Percentiles rank a stretch among this genome's conserved stretches.
These are phyloP conservation scores for Aethes cnicana DNA, from an alignment of 2,888 invertebrate species.

Conservation along the genomic window DNA sequence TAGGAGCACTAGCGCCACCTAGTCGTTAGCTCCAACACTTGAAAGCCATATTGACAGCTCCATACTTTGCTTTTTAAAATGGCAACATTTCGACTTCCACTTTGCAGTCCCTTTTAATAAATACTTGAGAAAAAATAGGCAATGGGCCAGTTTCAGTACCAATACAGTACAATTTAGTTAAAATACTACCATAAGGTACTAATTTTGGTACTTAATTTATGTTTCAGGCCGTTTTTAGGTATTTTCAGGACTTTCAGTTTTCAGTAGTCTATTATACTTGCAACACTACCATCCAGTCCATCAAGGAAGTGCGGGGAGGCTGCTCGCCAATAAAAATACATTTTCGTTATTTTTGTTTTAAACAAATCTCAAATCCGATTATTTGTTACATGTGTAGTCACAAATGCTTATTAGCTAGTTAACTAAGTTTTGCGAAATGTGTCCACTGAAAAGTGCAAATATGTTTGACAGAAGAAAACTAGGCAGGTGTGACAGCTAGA, in stretches of 20 bases:
- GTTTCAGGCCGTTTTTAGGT: background rate
- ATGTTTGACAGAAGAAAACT: conserved; percentile 48
- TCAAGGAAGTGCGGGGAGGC: conserved; percentile 67
- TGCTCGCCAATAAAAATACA: conserved; percentile 58
- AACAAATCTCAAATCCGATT: conserved; percentile 56
- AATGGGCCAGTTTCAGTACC: background rate
- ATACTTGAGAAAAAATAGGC: background rate
- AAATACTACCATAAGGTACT: background rate
- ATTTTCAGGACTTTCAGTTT: conserved; percentile 22
- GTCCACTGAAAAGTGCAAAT: conserved; percentile 48
- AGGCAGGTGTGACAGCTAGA: conserved; percentile 61
- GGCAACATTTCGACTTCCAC: conserved; percentile 20
- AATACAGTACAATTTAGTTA: no score
- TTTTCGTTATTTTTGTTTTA: conserved; percentile 61
- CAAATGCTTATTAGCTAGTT: conserved; percentile 58
- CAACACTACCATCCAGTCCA: conserved; percentile 62
- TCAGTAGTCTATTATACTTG: conserved; percentile 45
- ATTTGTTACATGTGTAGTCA: conserved; percentile 48
- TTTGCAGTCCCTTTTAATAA: background rate
- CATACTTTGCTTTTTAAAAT: conserved; percentile 11
- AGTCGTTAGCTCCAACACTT: conserved; percentile 17
- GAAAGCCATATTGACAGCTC: conserved; percentile 24
- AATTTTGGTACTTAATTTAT: background rate
- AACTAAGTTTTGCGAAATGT: conserved; percentile 47
- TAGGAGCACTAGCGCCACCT: conserved; percentile 26